Base-by-base conservation (phyloP, 2,113 vertebrate species). In the Peromyscus polionotus region DNA sequence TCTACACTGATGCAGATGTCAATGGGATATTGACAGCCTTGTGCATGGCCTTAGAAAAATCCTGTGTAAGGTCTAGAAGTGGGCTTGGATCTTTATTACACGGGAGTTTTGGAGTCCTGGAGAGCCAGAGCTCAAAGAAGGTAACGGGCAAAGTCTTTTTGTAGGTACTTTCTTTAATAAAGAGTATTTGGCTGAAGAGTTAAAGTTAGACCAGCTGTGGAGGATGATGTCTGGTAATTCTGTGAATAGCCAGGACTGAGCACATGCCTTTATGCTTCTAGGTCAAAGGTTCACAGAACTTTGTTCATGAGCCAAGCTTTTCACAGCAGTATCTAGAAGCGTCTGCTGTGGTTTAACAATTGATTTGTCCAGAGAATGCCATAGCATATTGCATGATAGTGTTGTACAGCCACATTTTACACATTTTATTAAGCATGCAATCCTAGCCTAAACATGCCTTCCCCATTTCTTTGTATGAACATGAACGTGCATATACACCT, bases 201-300 rank as follows among this genome's bases (percentile, higher is more conserved):
- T 12, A 33, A 31, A 65, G 14, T 42, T 12, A 22, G 24, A 65
- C 8, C 39, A 24, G 19, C 63, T 9, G 20, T 70, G 19, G 1
- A 7, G 1, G 24, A 1, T 0, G 3, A 5, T 4, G 7, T 7
- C 11, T 3, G 16, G 5, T 5, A 12, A 31, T 42, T 10, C 76
- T 14, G 16, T 3, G 31, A 48, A 22, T 0, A 24, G 3, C 5
- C 5, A 31, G 2, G 13, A 5, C 1, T 45, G 57, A 39, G 36
- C 0, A 10, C 42, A 9, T 1, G 24, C 9, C 24, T 79, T n/a
- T 19, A 13, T 14, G 11, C 26, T 76, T 63, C 36, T 9, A 22
- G 31, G 9, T 0, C 4, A 39, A 72, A 28, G 51, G 14, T 12
- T n/a, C 4, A 13, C 12, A 2, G 12, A n/a, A 26, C 14, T 68